phyloP scores from a whole-genome alignment of 1,140 invertebrate species.

The Lysiphlebus fabarum region DNA sequence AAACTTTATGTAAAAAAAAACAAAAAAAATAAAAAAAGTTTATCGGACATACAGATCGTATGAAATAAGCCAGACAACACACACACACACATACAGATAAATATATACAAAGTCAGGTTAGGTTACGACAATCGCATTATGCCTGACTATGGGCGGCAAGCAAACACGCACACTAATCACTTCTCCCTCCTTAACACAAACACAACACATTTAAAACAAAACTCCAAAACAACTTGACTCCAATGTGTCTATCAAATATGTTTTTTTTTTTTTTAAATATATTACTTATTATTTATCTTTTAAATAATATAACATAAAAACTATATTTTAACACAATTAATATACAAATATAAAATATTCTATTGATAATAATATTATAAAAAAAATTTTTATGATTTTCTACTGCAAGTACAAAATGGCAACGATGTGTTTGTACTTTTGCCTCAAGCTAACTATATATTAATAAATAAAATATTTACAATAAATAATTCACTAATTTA shows the following conservation, averaged over 20 bases:
- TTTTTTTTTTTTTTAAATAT: background rate
- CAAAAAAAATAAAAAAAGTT: too few species aligned
- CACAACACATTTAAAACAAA: background rate
- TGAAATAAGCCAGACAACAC: background rate
- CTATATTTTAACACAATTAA: background rate
- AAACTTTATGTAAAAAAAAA: too few species aligned
- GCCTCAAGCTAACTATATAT: background rate
- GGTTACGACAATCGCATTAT: constrained; percentile 21
- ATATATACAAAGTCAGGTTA: constrained; percentile 14
- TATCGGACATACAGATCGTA: too few species aligned
- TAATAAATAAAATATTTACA: too few species aligned
- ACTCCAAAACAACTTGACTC: too few species aligned
- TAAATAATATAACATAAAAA: constrained; percentile 11
- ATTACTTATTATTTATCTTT: background rate
- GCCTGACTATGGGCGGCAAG: constrained; percentile 16
- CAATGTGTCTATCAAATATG: too few species aligned
- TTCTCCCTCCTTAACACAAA: constrained; percentile 7
- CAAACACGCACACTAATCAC: constrained; percentile 7
- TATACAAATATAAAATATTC: too few species aligned
- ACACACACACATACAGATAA: background rate
- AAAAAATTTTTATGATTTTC: background rate
- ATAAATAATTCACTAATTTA: too few species aligned
- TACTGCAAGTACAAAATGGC: constrained; percentile 25
- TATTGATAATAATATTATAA: too few species aligned
- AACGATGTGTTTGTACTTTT: constrained; percentile 21